These are phyloP conservation scores for Corvus hawaiiensis DNA, from an alignment of 2,113 vertebrate genomes.

Conservation along the genomic window DNA sequence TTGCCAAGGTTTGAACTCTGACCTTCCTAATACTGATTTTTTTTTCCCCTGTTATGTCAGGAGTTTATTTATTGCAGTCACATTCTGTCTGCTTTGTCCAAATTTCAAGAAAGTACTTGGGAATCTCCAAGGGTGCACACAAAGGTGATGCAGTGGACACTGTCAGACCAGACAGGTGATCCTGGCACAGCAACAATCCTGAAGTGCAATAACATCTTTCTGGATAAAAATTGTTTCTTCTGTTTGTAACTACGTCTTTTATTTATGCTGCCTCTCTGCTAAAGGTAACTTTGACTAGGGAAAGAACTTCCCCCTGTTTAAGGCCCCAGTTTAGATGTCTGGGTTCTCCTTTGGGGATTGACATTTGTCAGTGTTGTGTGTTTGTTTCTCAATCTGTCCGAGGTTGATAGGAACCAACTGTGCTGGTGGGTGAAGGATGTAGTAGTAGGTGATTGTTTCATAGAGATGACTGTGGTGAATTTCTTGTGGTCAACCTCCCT, in stretches of 20 bases:
- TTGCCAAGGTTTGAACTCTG: not conserved
- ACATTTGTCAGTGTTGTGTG: accelerated
- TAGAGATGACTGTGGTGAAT: not conserved
- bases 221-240: not conserved
- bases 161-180: not conserved
- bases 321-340: not conserved
- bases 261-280: not conserved
- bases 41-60: not conserved
- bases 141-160: not conserved
- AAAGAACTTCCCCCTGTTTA: not conserved
- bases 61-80: not conserved
- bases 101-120: not conserved
- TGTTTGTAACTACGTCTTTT: not conserved
- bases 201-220: not conserved
- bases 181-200: not conserved
- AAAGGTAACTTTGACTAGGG: not conserved
- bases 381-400: not conserved
- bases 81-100: not conserved
- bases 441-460: not conserved
- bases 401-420: accelerated
- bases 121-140: not conserved
- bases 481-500: not conserved
- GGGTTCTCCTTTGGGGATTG: not conserved
- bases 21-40: not conserved
- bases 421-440: not conserved